phyloP scores from a whole-genome alignment of 1,140 invertebrate genomes.

The Drosophila miranda region DNA sequence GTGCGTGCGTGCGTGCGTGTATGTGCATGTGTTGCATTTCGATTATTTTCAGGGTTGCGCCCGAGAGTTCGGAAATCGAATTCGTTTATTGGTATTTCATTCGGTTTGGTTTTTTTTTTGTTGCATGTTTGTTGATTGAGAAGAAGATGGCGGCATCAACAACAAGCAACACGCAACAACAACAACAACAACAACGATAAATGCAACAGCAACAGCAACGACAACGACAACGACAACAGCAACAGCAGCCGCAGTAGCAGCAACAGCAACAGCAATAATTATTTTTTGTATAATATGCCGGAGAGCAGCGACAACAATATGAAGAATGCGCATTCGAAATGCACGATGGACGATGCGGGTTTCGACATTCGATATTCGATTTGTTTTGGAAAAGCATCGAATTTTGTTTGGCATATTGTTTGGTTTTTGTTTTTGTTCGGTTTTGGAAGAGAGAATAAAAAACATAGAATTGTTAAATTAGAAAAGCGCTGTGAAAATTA shows the following conservation, averaged over 20 bases:
- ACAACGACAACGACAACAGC: constrained; percentile 22
- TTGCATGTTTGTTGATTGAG: constrained; percentile 21
- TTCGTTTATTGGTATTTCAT: constrained; percentile 34
- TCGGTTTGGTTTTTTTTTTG: constrained; percentile 14
- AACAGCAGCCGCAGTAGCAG: constrained; percentile 38
- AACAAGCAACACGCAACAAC: constrained; percentile 26
- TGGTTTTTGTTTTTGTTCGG: constrained; percentile 56
- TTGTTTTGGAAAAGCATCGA: constrained; percentile 69
- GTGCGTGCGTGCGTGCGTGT: constrained; percentile 7
- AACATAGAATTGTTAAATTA: constrained; percentile 79
- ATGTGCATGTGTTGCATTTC: constrained; percentile 46
- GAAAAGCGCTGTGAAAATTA: constrained; percentile 62
- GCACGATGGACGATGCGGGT: constrained; percentile 39
- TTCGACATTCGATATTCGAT: constrained; percentile 53
- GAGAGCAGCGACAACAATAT: constrained; percentile 53
- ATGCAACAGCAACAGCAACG: constrained; percentile 27
- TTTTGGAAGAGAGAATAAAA: constrained; percentile 81
- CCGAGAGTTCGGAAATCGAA: constrained; percentile 33
- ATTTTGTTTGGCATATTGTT: constrained; percentile 52
- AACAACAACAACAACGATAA: constrained; percentile 23
- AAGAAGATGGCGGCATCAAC: constrained; percentile 43
- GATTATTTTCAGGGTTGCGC: constrained; percentile 17
- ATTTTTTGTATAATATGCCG: constrained; percentile 6
- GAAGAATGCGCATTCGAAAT: constrained; percentile 64
- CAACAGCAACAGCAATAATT: constrained; percentile 31